Percentiles rank a stretch among this genome's conserved stretches.
phyloP scores from a whole-genome alignment of 2,888 invertebrate genomes.

The Hypolimnas misippus region DNA sequence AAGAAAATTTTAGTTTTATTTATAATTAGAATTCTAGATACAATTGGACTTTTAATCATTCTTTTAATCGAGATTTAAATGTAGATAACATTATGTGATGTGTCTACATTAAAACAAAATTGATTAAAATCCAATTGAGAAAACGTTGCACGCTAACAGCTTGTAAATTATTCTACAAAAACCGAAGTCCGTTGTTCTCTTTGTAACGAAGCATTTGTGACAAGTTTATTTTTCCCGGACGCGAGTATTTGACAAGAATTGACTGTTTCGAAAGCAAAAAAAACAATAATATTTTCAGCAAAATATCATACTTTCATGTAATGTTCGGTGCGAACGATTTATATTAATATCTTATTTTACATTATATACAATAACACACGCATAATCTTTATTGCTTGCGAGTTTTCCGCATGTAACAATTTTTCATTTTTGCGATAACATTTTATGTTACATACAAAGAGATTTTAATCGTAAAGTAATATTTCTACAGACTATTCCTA shows the following conservation, averaged over 20 bases:
- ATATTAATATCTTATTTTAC: constrained; percentile 37
- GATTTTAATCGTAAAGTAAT: not conserved
- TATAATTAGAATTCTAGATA: too few species aligned
- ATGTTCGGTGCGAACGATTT: constrained; percentile 19
- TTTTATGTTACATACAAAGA: not conserved
- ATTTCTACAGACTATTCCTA: not conserved
- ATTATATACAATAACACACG: constrained; percentile 18
- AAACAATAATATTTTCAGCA: constrained; percentile 24
- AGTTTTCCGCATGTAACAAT: not conserved
- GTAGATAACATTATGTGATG: too few species aligned
- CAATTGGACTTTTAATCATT: too few species aligned
- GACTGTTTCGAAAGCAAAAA: constrained; percentile 18
- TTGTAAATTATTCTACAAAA: constrained; percentile 41
- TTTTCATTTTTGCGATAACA: not conserved
- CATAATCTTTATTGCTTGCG: not conserved
- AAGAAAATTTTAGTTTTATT: too few species aligned
- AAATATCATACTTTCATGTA: constrained; percentile 41
- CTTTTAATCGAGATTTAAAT: too few species aligned
- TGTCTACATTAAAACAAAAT: not conserved
- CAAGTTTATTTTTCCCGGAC: constrained; percentile 57
- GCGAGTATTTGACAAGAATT: constrained; percentile 47
- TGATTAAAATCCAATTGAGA: not conserved
- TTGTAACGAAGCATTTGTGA: constrained; percentile 54
- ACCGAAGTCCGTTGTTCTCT: constrained; percentile 47
- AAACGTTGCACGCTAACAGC: constrained; percentile 39